phyloP scores from a whole-genome alignment of 2,797 vertebrate genomes.

The Falco columbarius region DNA sequence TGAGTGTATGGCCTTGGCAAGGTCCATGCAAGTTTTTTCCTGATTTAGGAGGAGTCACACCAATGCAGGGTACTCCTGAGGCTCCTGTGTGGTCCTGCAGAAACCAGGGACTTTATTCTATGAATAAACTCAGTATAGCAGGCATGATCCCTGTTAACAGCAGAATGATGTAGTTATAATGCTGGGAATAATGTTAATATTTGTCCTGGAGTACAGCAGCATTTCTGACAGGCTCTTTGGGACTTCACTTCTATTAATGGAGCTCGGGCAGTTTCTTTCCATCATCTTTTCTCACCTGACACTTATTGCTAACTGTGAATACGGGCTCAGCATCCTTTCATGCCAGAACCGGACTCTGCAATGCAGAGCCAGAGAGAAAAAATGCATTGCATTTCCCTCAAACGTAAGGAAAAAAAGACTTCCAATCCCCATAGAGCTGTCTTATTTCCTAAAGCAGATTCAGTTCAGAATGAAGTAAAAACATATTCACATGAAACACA shows the following conservation, averaged over 20 bases:
- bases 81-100: neutral
- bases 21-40: neutral
- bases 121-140: neutral
- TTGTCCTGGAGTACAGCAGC: neutral
- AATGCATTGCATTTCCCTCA: neutral
- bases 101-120: neutral
- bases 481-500: neutral
- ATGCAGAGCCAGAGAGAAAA: neutral
- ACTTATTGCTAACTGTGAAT: rapidly evolving
- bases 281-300: neutral
- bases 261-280: neutral
- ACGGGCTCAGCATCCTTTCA: neutral
- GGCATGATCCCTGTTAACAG: neutral
- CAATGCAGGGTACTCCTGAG: neutral
- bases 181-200: neutral
- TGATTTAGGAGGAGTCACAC: neutral
- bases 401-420: neutral
- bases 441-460: neutral
- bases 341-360: neutral
- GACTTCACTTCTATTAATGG: neutral
- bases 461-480: neutral
- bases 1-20: neutral
- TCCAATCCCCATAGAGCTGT: neutral
- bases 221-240: neutral
- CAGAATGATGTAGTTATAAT: neutral